A percentile compares a stretch with the other conserved stretches of the same genome.
These are phyloP conservation scores for Eupithecia centaureata DNA, from an alignment of 2,888 invertebrate species.

Conservation along the genomic window DNA sequence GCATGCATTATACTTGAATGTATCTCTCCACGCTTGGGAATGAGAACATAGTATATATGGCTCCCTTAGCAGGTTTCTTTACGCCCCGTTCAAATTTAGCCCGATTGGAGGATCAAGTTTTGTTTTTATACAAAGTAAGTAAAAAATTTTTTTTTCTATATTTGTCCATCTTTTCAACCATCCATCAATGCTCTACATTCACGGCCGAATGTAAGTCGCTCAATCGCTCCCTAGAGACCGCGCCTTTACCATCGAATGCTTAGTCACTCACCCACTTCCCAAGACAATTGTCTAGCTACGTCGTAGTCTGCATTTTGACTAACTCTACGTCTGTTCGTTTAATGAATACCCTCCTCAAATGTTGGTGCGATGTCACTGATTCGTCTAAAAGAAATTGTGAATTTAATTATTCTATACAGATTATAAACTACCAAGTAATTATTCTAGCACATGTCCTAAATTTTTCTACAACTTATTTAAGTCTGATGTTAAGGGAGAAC, in stretches of 20 bases:
- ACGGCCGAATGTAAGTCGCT: background rate
- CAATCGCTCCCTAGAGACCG: constrained; percentile 31
- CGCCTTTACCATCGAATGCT: constrained; percentile 53
- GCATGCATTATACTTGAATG: too few relatives aligned
- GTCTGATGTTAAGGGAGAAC: too few relatives aligned
- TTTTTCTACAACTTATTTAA: too few relatives aligned
- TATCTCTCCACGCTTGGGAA: too few relatives aligned
- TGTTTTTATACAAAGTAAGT: too few relatives aligned
- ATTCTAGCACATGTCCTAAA: too few relatives aligned
- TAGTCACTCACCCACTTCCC: constrained; percentile 64
- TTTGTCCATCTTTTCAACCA: background rate
- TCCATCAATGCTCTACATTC: constrained; percentile 1
- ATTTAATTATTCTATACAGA: too few relatives aligned
- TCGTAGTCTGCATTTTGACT: constrained; percentile 33
- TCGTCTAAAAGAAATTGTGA: background rate
- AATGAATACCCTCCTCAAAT: background rate
- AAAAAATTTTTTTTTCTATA: background rate
- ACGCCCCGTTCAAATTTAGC: too few relatives aligned
- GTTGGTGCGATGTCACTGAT: background rate
- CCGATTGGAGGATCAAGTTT: too few relatives aligned
- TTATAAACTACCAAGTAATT: too few relatives aligned
- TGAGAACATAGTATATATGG: too few relatives aligned
- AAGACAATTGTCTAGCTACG: constrained; percentile 59
- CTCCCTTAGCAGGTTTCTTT: too few relatives aligned
- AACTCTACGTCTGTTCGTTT: constrained; percentile 22